Evolutionary conservation across 2,113 vertebrate species (phyloP), one percentile per base, ranked within the genome.

Genomic region (Gavia stellata): DNA sequence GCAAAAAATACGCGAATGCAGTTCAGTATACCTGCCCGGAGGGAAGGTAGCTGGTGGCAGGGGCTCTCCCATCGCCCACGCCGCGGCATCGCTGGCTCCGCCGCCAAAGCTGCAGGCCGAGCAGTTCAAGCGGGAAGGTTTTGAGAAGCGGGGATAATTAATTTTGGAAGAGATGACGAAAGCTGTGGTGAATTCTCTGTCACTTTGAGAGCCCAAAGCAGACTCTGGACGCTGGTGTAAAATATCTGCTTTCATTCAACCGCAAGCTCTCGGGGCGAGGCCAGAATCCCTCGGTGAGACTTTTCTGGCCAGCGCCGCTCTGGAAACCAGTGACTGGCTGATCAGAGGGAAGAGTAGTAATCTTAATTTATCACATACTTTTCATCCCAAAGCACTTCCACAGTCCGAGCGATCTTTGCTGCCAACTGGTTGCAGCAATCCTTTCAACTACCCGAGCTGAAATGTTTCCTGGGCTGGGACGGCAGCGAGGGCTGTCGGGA

Each of bases 241-340:
- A 38, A 93, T 65, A 86, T 91, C 92, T 90, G 94, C 91, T 94
- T 59, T 81, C 84, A 47, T 34, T 47, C 58, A 88, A 91, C 91
- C 40, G 2, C 96, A 86, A 77, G 49, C 44, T 87, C 73, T 89
- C 47, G 47, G 71, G 79, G 70, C 3, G 67, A 72, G 90, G 74
- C 90, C 74, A 18, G 94, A 73, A 93, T 93, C 88, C 81, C 85
- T 67, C 15, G 18, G 93, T 78, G 93, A 81, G 81, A n/a, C 36
- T n/a, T 66, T 47, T 52, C 82, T 75, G 89, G 82, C 91, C 77
- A 83, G 72, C 17, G 0, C 83, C 2, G 14, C 0, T n/a, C 78
- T 81, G 87, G 87, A 85, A 85, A 74, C 44, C 90, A 59, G 85
- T 36, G 91, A 56, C 86, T 85, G 84, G 62, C 72, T 38, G 58